Evolutionary conservation across 2,888 invertebrate species (phyloP), one percentile per base, ranked within the genome.

Genomic region (Rhyacophila evoluta): DNA sequence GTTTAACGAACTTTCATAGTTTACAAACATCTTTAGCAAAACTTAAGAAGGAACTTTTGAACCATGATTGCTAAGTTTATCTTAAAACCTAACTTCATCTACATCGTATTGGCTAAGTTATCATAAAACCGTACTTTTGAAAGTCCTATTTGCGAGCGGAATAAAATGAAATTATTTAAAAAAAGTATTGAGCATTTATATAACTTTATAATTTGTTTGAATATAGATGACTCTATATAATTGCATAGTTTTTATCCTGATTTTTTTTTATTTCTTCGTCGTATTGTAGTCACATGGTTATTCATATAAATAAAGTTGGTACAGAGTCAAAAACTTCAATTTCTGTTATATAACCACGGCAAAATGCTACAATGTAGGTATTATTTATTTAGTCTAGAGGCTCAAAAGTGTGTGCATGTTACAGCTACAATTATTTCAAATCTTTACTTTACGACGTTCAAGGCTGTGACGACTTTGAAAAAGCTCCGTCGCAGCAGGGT

Each of bases 1-100:
- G 77, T 37, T 72, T 33, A 72, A 37, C 37, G 37, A 72, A 72
- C 72, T 72, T 72, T 72, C 72, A 72, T 72, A 72, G 72, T 72
- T 72, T 36, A 72, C 72, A 72, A 72, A 72, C 72, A 72, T 72
- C 72, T 25, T 72, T 11, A 72, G 72, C 72, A 19, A 72, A 72
- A 72, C 37, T 33, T 25, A 15, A 36, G 37, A 11, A 72, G 19
- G 25, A 72, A 55, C 55, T 55, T 55, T 55, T 55, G 55, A 55
- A 55, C 55, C 25, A 55, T 19, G 55, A 55, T 55, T 55, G 55
- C 55, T 25, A 19, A 55, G 55, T 55, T 55, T 25, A 55, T 55
- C 19, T 10, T 55, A 19, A 55, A 55, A 19, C 19, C 55, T 55
- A 19, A 55, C 55, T 55, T 10, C 55, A 25, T 55, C 55, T 55